phyloP scores from a whole-genome alignment of 2,797 vertebrate species.

The Myripristis jacobus region DNA sequence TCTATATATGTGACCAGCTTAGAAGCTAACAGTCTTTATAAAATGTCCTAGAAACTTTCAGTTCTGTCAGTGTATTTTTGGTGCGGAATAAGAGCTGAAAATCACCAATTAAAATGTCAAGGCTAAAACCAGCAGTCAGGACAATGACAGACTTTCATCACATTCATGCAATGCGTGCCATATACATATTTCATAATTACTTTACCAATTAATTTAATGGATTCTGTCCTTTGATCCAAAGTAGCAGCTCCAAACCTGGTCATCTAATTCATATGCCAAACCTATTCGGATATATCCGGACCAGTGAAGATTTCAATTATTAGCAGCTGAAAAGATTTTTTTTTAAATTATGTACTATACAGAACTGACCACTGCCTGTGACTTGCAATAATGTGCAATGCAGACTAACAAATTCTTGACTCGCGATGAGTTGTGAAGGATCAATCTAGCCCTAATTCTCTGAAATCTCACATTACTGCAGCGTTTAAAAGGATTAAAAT shows the following conservation, averaged over 20 bases:
- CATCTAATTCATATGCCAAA: constrained; percentile 46
- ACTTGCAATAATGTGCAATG: constrained; percentile 50
- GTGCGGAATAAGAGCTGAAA: constrained; percentile 74
- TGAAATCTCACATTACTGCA: neutral
- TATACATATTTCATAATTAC: constrained; percentile 78
- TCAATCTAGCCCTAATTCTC: neutral
- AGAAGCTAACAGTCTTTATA: constrained; percentile 67
- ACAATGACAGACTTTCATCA: constrained; percentile 79
- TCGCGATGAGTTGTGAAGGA: neutral
- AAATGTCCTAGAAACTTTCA: constrained; percentile 80
- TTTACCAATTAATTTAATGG: constrained; percentile 73
- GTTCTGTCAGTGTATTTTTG: constrained; percentile 64
- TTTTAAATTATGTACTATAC: neutral
- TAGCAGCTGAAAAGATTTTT: constrained; percentile 35
- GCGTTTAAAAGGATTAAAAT: neutral
- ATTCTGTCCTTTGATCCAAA: constrained; percentile 60
- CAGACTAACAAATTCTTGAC: constrained; percentile 17
- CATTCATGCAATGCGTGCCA: constrained; percentile 64
- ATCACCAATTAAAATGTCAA: constrained; percentile 82
- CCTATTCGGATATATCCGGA: constrained; percentile 32
- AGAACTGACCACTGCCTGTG: constrained; percentile 24
- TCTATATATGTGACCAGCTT: constrained; percentile 70
- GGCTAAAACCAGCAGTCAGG: constrained; percentile 72
- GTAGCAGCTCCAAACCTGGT: constrained; percentile 59
- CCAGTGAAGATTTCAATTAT: constrained; percentile 50